Percentiles rank a stretch among this genome's conserved stretches.
Conservation (phyloP, 2,888 invertebrate species). For the Cosmorhoe ocellata region DNA sequence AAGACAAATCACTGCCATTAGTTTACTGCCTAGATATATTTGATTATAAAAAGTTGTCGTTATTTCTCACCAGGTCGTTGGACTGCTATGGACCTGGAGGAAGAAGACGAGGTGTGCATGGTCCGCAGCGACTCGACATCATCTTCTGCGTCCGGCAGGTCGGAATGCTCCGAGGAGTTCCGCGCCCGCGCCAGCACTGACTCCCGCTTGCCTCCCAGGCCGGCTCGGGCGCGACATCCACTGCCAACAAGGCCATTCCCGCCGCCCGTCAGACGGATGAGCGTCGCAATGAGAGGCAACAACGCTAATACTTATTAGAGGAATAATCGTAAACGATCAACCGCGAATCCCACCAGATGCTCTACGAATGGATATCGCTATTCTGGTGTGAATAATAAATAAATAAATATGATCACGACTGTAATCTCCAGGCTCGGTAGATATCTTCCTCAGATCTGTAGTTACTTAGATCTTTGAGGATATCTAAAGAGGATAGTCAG, state of each 20-base stretch:
- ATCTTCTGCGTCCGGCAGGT: conserved; percentile 55
- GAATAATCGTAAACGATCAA: not conserved
- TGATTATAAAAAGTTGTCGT: too few species aligned
- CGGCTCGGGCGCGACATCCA: conserved; percentile 81
- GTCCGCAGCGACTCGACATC: conserved; percentile 64
- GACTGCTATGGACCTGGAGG: conserved; percentile 84
- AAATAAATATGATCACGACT: too few species aligned
- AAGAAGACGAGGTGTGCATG: conserved; percentile 78
- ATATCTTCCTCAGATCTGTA: too few species aligned
- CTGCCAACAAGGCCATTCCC: conserved; percentile 66
- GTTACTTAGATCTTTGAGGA: too few species aligned
- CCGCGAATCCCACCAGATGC: too few species aligned
- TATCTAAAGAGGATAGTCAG: too few species aligned
- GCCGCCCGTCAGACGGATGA: conserved; percentile 86
- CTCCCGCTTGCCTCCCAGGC: conserved; percentile 79
- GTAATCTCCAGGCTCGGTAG: too few species aligned
- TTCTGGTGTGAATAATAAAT: too few species aligned
- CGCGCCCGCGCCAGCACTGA: conserved; percentile 90
- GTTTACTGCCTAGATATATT: too few species aligned
- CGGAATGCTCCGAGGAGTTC: conserved; percentile 80
- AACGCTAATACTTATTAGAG: conserved; percentile 74
- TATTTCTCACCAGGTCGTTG: conserved; percentile 75
- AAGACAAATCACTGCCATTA: too few species aligned
- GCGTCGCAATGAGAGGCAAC: conserved; percentile 88
- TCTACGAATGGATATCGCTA: too few species aligned